Evolutionary conservation across 1,140 invertebrate genomes (phyloP).

Genomic region (Zophobas atratus): DNA sequence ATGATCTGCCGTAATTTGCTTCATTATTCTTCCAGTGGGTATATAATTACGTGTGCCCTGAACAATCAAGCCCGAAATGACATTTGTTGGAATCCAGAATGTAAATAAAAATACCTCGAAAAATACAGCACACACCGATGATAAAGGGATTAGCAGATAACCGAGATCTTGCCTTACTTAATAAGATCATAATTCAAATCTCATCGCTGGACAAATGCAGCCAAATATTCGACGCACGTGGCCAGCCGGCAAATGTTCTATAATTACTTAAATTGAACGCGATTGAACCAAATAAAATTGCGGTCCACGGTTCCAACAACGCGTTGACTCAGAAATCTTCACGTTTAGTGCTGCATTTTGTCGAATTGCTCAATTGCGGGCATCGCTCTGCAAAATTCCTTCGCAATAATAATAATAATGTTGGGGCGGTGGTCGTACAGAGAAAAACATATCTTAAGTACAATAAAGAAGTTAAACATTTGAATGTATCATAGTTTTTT

Average conservation of each 20-base stretch:
- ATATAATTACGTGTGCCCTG: slow-evolving; percentile 11
- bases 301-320: not conserved
- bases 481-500: too few relatives aligned
- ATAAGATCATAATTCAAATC: slow-evolving; percentile 8
- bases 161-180: not conserved
- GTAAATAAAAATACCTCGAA: not conserved
- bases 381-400: too few relatives aligned
- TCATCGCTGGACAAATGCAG: not conserved
- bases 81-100: not conserved
- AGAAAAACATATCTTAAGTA: too few relatives aligned
- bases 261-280: not conserved
- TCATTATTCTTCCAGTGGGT: slow-evolving; percentile 10
- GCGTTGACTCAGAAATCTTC: not conserved
- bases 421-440: too few relatives aligned
- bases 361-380: too few relatives aligned
- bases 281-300: not conserved
- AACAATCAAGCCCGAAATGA: slow-evolving; percentile 12
- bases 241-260: slow-evolving; percentile 2
- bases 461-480: too few relatives aligned
- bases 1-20: slow-evolving; percentile 18
- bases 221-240: slow-evolving; percentile 15
- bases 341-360: too few relatives aligned
- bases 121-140: not conserved
- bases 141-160: too few relatives aligned
- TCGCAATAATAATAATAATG: too few relatives aligned